Conservation (phyloP, 1,140 invertebrate species). For the Drosophila orena region DNA sequence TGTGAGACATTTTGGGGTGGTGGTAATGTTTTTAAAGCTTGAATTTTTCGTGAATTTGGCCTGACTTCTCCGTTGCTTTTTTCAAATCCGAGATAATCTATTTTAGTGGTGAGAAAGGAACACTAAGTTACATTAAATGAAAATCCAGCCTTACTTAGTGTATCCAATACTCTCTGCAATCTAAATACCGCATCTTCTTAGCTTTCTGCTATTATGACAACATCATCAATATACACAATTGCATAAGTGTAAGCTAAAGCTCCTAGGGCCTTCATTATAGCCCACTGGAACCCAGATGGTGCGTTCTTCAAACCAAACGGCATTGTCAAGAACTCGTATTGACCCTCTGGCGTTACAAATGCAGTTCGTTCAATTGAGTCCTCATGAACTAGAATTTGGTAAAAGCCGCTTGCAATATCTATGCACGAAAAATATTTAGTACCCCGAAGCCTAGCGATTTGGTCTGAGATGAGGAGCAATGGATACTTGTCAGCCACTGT, state of each 20-base stretch:
- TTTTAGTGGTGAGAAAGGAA: not conserved
- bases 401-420: conserved; percentile 10
- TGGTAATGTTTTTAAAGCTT: not conserved
- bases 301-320: no score
- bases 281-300: no score
- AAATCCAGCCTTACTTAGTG: not conserved
- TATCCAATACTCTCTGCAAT: not conserved
- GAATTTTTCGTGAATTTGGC: not conserved
- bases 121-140: not conserved
- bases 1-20: not conserved
- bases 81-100: not conserved
- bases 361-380: no score
- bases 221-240: no score
- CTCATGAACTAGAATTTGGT: not conserved
- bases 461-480: conserved; percentile 8
- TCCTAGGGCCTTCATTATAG: no score
- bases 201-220: no score
- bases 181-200: no score
- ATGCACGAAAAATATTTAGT: not conserved
- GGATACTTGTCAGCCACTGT: conserved; percentile 5
- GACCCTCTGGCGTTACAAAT: no score
- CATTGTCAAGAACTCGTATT: no score
- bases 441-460: conserved; percentile 9
- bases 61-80: not conserved
- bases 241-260: no score